A percentile compares a stretch with the other conserved stretches of the same genome.
Conservation (phyloP, 2,888 invertebrate genomes). For the Agrotis ipsilon region DNA sequence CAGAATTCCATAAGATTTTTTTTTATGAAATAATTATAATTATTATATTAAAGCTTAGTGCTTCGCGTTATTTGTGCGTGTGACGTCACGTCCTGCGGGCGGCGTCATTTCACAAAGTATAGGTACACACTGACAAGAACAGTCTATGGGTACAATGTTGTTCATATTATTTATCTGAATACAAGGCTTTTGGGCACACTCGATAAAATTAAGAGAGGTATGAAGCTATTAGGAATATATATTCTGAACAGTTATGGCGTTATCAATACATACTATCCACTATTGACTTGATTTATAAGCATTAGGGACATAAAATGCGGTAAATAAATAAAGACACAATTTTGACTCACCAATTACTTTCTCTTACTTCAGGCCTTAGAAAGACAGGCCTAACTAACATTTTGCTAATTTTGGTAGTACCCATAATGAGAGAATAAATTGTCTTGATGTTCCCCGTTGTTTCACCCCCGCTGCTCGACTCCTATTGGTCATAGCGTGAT, state of each 20-base stretch:
- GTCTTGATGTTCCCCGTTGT: no score
- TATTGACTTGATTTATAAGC: not conserved
- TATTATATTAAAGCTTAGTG: conserved; percentile 74
- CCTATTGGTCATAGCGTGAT: no score
- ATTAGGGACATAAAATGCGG: not conserved
- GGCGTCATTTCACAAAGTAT: conserved; percentile 21
- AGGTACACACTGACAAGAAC: conserved; percentile 25
- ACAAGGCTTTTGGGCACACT: not conserved
- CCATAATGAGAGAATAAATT: no score
- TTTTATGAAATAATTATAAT: conserved; percentile 62
- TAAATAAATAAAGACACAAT: no score
- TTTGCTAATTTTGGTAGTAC: not conserved
- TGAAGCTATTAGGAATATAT: no score
- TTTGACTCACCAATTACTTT: not conserved
- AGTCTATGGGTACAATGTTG: conserved; percentile 17
- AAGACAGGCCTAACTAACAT: conserved; percentile 8
- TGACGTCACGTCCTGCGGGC: conserved; percentile 22
- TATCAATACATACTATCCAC: not conserved
- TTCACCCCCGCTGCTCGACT: no score
- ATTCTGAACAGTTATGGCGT: not conserved
- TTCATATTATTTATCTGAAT: conserved; percentile 34
- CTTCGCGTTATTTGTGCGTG: conserved; percentile 70
- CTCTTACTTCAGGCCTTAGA: not conserved
- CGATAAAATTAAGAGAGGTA: no score
- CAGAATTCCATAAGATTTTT: conserved; percentile 70